These are phyloP conservation scores for Deilephila porcellus DNA, from an alignment of 2,888 invertebrate genomes.

Conservation along the genomic window DNA sequence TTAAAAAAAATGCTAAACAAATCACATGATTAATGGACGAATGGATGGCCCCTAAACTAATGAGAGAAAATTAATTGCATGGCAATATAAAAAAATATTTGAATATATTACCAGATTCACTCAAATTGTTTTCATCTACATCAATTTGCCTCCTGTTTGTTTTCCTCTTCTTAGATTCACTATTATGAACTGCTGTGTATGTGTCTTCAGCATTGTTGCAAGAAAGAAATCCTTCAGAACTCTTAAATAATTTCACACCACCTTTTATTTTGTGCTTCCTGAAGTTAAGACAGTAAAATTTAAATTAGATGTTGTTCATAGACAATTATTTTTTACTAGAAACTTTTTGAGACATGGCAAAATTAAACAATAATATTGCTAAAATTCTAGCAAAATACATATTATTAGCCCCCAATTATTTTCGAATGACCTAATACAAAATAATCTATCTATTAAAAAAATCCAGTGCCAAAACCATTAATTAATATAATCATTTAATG, in stretches of 20 bases:
- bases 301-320: not conserved
- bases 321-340: not conserved
- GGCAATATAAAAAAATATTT: not conserved
- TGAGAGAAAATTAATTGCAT: too few relatives aligned
- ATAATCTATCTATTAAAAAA: too few relatives aligned
- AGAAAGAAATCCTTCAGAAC: constrained; percentile 70
- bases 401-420: not conserved
- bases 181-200: constrained; percentile 66
- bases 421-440: too few relatives aligned
- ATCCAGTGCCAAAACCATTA: too few relatives aligned
- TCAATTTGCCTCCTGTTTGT: constrained; percentile 49
- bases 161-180: constrained; percentile 60
- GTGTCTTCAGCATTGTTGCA: constrained; percentile 66
- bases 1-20: too few relatives aligned
- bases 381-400: not conserved
- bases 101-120: constrained; percentile 56
- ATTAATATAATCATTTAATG: too few relatives aligned
- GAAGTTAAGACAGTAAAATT: constrained; percentile 34
- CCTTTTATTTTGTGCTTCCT: constrained; percentile 72
- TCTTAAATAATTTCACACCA: constrained; percentile 77
- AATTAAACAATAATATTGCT: too few relatives aligned
- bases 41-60: too few relatives aligned
- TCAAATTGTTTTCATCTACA: constrained; percentile 43
- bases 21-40: too few relatives aligned
- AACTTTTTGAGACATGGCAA: not conserved